These are phyloP conservation scores for Saccostrea glomerata DNA, from an alignment of 1,140 invertebrate species.

Conservation along the genomic window DNA sequence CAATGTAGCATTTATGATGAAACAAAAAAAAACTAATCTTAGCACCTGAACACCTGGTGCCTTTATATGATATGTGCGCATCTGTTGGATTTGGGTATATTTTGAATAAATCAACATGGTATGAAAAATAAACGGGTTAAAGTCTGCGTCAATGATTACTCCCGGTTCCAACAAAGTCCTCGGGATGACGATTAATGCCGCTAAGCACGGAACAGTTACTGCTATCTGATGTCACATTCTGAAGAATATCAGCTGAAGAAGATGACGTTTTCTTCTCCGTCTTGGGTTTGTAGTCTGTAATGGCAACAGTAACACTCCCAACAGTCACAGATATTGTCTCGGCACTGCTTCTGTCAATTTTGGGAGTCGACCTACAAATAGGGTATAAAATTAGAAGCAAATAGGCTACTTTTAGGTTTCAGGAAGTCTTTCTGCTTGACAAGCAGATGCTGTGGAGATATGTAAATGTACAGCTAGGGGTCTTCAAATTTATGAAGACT, in stretches of 20 bases:
- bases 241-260: slow-evolving; percentile 65
- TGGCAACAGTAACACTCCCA: slow-evolving; percentile 96
- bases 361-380: slow-evolving; percentile 79
- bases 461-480: slow-evolving; percentile 3
- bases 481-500: slow-evolving; percentile 25
- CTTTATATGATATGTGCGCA: background rate
- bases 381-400: slow-evolving; percentile 24
- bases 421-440: slow-evolving; percentile 17
- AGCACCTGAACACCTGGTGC: background rate
- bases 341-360: slow-evolving; percentile 91
- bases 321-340: slow-evolving; percentile 96
- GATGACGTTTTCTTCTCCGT: slow-evolving; percentile 80
- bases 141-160: background rate
- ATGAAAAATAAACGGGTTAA: background rate
- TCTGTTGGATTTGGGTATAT: slow-evolving; percentile 10
- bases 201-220: slow-evolving; percentile 61
- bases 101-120: background rate
- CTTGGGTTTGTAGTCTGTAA: slow-evolving; percentile 97
- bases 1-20: background rate
- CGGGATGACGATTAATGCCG: slow-evolving; percentile 32
- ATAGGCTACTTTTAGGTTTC: background rate
- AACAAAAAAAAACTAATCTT: background rate
- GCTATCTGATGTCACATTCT: slow-evolving; percentile 64
- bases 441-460: slow-evolving; percentile 20
- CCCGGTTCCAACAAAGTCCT: slow-evolving; percentile 28